These are phyloP conservation scores for Melangyna quadrimaculata DNA, from an alignment of 2,888 invertebrate genomes.

Conservation along the genomic window DNA sequence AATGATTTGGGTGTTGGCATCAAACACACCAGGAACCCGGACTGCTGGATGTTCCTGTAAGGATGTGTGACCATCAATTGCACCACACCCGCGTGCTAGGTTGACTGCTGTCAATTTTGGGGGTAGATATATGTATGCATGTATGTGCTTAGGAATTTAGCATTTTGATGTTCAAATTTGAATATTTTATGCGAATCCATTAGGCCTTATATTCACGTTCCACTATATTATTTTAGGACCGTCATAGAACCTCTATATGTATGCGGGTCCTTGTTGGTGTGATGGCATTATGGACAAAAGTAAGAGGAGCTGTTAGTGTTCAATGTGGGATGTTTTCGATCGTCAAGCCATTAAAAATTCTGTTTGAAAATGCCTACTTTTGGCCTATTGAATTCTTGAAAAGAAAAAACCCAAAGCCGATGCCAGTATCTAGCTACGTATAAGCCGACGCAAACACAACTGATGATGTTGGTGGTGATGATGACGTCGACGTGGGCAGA, in stretches of 20 bases:
- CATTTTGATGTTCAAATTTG: slow-evolving; percentile 68
- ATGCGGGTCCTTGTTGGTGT: background rate
- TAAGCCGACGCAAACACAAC: background rate
- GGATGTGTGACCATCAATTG: background rate
- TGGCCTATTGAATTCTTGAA: slow-evolving; percentile 55
- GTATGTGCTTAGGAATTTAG: slow-evolving; percentile 52
- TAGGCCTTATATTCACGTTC: slow-evolving; percentile 50
- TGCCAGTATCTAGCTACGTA: background rate
- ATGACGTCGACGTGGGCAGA: background rate
- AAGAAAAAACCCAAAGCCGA: background rate
- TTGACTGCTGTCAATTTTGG: background rate
- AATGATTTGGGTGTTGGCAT: slow-evolving; percentile 15
- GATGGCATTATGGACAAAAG: background rate
- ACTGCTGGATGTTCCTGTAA: slow-evolving; percentile 1
- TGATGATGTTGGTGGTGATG: background rate
- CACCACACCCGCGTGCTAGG: background rate
- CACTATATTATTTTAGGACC: slow-evolving; percentile 43
- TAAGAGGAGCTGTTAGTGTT: slow-evolving; percentile 19
- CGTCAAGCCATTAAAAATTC: slow-evolving; percentile 63
- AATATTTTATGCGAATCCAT: slow-evolving; percentile 73
- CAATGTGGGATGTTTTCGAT: slow-evolving; percentile 50
- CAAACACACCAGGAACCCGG: background rate
- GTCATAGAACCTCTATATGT: background rate
- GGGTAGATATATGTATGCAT: background rate
- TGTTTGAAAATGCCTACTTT: slow-evolving; percentile 56